A percentile compares a stretch with the other conserved stretches of the same genome.
Evolutionary conservation across 2,113 vertebrate species (phyloP).

Genomic region (Oreochromis tanganicae): DNA sequence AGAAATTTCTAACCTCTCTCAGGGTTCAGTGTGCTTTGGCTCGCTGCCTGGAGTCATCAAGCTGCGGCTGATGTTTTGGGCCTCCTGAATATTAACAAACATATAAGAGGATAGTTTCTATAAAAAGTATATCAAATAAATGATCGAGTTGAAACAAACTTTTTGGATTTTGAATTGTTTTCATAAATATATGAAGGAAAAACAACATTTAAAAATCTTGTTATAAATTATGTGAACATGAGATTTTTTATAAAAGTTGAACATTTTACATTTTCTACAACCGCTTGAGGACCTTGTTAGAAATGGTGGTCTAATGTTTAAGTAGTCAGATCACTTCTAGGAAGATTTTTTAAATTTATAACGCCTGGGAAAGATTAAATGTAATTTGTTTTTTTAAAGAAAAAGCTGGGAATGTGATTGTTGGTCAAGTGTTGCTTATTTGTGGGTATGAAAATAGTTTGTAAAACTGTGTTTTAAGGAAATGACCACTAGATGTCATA

Average conservation of each 20-base stretch:
- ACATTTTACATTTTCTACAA: background rate
- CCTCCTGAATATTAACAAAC: background rate
- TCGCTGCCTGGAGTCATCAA: constrained; percentile 39
- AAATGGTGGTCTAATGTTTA: background rate
- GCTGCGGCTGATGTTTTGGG: background rate
- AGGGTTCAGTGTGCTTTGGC: constrained; percentile 64
- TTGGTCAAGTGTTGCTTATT: background rate
- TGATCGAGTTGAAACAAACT: background rate
- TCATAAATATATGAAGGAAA: background rate
- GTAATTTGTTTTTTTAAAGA: background rate
- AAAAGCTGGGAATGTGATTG: background rate
- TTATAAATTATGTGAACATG: background rate
- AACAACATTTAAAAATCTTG: background rate
- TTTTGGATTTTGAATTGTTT: background rate
- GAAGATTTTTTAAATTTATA: background rate
- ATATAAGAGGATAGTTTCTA: background rate
- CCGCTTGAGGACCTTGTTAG: background rate
- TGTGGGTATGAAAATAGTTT: background rate
- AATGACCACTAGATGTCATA: constrained; percentile 63
- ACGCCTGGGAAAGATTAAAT: background rate
- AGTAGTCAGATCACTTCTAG: background rate
- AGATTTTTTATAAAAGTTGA: background rate
- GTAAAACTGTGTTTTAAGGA: background rate
- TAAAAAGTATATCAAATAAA: background rate
- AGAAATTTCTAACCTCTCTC: constrained; percentile 63